A percentile compares a stretch with the other conserved stretches of the same genome.
These are phyloP conservation scores for Rhinoptilus africanus DNA, from an alignment of 2,113 vertebrate genomes.

Conservation along the genomic window DNA sequence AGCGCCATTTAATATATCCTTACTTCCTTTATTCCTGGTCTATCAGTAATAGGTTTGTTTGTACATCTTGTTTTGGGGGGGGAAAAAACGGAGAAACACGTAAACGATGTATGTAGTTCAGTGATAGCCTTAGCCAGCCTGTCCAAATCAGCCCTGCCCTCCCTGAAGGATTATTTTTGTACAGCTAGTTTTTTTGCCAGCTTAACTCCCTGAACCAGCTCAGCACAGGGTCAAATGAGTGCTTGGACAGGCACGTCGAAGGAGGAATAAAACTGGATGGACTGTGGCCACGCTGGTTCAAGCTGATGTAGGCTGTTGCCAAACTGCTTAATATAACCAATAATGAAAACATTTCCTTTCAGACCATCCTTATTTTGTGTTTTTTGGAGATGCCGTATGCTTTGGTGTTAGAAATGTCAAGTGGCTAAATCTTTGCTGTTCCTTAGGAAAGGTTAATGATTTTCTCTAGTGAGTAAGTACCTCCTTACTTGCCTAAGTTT, in stretches of 20 bases:
- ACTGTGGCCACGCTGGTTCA: not conserved
- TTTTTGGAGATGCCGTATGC: slow-evolving; percentile 19
- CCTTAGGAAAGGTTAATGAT: slow-evolving; percentile 35
- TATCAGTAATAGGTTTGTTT: not conserved
- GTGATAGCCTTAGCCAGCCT: not conserved
- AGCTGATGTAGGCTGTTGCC: not conserved
- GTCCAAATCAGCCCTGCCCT: slow-evolving; percentile 4
- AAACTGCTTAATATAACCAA: not conserved
- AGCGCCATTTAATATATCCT: not conserved
- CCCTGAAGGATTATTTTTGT: slow-evolving; percentile 51
- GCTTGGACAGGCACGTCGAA: not conserved
- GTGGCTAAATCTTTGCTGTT: slow-evolving; percentile 60
- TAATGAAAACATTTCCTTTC: not conserved
- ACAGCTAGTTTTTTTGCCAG: not conserved
- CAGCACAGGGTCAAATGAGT: not conserved
- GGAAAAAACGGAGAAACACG: not conserved
- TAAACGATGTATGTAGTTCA: not conserved
- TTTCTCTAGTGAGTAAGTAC: slow-evolving; percentile 59
- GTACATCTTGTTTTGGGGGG: not conserved
- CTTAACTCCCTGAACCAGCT: slow-evolving; percentile 9
- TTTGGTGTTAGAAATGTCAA: slow-evolving; percentile 56
- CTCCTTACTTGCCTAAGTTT: slow-evolving; percentile 44
- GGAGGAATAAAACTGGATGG: not conserved
- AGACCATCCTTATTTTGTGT: slow-evolving; percentile 1
- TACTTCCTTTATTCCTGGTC: not conserved